phyloP scores from a whole-genome alignment of 2,888 invertebrate genomes.

The Adelphocoris suturalis region DNA sequence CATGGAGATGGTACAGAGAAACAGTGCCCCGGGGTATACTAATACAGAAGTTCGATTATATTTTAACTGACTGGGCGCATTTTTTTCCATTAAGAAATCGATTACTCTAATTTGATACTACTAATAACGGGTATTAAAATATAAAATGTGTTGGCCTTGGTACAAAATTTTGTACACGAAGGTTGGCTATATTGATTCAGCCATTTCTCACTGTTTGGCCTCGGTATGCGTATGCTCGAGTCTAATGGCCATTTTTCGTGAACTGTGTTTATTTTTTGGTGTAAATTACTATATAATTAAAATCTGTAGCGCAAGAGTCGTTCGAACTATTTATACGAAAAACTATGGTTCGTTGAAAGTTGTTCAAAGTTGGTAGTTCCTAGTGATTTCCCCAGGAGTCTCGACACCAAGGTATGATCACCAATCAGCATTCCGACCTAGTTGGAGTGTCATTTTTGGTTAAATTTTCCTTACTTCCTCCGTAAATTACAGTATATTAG shows the following conservation, averaged over 20 bases:
- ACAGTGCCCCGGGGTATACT: no score
- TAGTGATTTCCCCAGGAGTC: background rate
- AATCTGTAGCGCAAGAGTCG: background rate
- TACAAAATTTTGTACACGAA: background rate
- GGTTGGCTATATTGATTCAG: slow-evolving; percentile 22
- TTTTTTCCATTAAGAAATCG: no score
- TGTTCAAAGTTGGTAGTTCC: background rate
- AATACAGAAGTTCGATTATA: no score
- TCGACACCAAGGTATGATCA: background rate
- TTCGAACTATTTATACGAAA: background rate
- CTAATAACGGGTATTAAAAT: no score
- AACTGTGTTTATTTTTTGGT: slow-evolving; percentile 34
- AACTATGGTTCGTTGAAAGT: background rate
- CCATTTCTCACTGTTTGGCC: slow-evolving; percentile 46
- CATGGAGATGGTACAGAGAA: no score
- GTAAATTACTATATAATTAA: background rate
- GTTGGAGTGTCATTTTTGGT: background rate
- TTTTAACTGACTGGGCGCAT: no score
- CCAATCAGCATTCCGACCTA: slow-evolving; percentile 14
- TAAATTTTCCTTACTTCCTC: background rate
- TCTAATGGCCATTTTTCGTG: slow-evolving; percentile 46
- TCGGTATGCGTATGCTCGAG: slow-evolving; percentile 37
- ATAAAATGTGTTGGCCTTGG: no score
- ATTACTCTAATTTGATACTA: no score
- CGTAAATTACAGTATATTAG: background rate